phyloP scores from a whole-genome alignment of 2,888 invertebrate genomes.

The Argyresthia goedartella region DNA sequence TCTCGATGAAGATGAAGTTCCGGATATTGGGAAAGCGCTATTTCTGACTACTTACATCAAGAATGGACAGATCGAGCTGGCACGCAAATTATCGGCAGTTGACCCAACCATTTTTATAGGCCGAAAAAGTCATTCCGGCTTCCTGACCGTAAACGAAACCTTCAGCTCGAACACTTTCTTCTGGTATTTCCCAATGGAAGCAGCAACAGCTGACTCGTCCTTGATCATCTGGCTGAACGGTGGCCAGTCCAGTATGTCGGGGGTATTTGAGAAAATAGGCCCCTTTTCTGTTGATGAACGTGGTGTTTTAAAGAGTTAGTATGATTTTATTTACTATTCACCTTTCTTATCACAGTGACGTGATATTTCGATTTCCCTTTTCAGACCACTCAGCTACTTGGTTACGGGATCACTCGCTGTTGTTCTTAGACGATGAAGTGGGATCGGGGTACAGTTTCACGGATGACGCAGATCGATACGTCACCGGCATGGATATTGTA shows the following conservation, averaged over 20 bases:
- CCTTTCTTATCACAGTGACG: neutral
- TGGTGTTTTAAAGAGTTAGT: slow-evolving; percentile 31
- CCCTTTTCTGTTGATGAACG: slow-evolving; percentile 28
- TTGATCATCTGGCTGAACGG: slow-evolving; percentile 90
- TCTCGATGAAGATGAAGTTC: neutral
- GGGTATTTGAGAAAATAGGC: slow-evolving; percentile 51
- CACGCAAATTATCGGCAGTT: slow-evolving; percentile 32
- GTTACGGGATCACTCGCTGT: slow-evolving; percentile 67
- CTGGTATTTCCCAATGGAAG: slow-evolving; percentile 82
- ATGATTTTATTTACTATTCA: neutral
- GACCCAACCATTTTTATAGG: slow-evolving; percentile 35
- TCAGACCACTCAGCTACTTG: slow-evolving; percentile 61
- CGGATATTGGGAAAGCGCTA: slow-evolving; percentile 16
- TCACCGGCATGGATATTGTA: slow-evolving; percentile 66
- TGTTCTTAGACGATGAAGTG: slow-evolving; percentile 77
- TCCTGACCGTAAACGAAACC: slow-evolving; percentile 77
- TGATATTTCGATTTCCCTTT: neutral
- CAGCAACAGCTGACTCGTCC: slow-evolving; percentile 59
- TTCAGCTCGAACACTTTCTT: slow-evolving; percentile 84
- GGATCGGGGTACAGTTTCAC: slow-evolving; percentile 76
- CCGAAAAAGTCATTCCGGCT: slow-evolving; percentile 59
- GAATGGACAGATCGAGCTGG: slow-evolving; percentile 27
- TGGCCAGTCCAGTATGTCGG: slow-evolving; percentile 73
- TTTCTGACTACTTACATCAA: slow-evolving; percentile 38
- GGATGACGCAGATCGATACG: slow-evolving; percentile 59